Base-by-base conservation (phyloP, 2,888 invertebrate species). In the Anoplius nigerrimus region DNA sequence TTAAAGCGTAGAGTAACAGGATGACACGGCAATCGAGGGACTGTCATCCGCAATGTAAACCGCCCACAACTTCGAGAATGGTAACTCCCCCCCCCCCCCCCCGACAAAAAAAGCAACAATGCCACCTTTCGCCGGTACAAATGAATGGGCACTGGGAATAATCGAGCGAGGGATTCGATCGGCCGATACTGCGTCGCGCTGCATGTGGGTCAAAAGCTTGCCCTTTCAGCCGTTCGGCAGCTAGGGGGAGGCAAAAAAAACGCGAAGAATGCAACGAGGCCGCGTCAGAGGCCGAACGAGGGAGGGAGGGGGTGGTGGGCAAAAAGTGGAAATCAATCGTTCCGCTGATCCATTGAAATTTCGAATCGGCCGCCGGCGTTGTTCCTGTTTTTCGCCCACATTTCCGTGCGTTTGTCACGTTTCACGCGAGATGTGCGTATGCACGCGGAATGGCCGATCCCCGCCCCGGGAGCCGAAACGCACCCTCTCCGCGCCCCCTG, bases 311-410 rank as follows among this genome's bases (percentile, higher is more conserved):
- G 6, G 34, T 6, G 34, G n/a, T n/a, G n/a, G n/a, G 34, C 34
- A 34, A 66, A 56, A 66, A 48, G 22, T 55, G 22, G 57, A 66
- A 56, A 54, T 55, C 57, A 66, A 69, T 69, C 66, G 56, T 56
- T 62, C 66, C 57, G 45, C 58, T 53, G 66, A 56, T 58, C 62
- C 61, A 58, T 66, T 66, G 66, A 66, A 69, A 66, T 66, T 66
- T 53, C 46, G 24, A 53, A 60, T 51, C 61, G 52, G 42, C 57
- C 45, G 48, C 57, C 6, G 24, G 24, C 24, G 24, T 24, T 24
- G 24, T 24, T 24, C 24, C 24, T 11, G 18, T 51, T 51, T n/a
- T 51, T 51, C 51, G 16, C 6, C 16, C 18, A 46, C n/a, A 46
- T 46, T 16, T 46, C n/a, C 18, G n/a, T 8, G 18, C n/a, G 46